Evolutionary conservation across 2,888 invertebrate species (phyloP).

Genomic region (Clistopyga incitator): DNA sequence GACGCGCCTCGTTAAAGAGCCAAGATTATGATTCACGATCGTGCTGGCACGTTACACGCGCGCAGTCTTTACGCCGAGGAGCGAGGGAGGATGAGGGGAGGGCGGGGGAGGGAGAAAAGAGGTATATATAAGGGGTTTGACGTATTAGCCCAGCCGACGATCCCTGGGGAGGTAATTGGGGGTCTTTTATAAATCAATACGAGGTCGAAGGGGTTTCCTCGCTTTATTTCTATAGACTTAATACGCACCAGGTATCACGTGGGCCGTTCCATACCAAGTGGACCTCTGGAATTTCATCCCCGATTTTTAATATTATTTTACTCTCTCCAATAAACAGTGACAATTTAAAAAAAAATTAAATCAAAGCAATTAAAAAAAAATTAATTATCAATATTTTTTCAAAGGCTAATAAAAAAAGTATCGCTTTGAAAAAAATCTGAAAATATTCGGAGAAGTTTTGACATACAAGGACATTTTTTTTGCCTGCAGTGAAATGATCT

Average conservation of each 20-base stretch:
- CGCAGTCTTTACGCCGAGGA: conserved; percentile 40
- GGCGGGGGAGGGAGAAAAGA: conserved; percentile 45
- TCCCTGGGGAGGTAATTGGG: conserved; percentile 70
- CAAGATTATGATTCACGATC: conserved; percentile 78
- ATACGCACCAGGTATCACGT: conserved; percentile 54
- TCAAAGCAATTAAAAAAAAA: no score
- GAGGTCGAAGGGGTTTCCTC: conserved; percentile 66
- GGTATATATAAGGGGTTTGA: conserved; percentile 57
- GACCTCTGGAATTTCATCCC: no score
- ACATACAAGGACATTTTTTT: no score
- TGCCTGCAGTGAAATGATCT: no score
- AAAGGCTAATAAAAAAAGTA: no score
- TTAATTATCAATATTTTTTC: no score
- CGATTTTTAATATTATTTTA: no score
- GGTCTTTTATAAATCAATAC: conserved; percentile 79
- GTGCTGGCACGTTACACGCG: conserved; percentile 70
- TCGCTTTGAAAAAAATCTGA: no score
- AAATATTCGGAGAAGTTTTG: no score
- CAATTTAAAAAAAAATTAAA: no score
- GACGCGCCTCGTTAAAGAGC: conserved; percentile 74
- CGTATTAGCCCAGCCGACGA: conserved; percentile 65
- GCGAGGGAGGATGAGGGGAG: conserved; percentile 45
- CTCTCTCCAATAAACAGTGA: no score
- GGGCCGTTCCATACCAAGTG: not conserved
- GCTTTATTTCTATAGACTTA: conserved; percentile 66